Conservation (phyloP, 2,797 vertebrate species). For the Cyclopterus lumpus region DNA sequence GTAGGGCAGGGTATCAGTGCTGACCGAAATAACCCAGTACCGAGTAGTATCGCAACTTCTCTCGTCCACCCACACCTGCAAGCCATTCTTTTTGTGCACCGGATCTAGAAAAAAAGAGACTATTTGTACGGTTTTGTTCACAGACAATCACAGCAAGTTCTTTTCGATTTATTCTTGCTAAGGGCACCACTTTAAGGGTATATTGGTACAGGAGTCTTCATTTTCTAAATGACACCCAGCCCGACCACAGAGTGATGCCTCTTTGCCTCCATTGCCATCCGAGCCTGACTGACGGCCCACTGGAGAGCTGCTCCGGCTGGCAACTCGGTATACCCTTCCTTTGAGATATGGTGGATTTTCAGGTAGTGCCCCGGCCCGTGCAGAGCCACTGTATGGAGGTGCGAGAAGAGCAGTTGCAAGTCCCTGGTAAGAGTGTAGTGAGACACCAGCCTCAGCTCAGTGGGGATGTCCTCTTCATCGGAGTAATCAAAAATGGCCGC, state of each 20-base stretch:
- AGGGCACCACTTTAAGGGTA: too few species aligned
- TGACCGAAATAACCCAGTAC: not conserved
- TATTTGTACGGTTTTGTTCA: not conserved
- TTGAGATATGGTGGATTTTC: constrained; percentile 79
- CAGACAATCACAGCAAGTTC: not conserved
- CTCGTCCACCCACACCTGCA: too few species aligned
- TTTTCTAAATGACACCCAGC: not conserved
- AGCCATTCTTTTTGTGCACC: too few species aligned
- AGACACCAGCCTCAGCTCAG: constrained; percentile 76
- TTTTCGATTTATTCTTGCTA: not conserved
- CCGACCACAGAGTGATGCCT: not conserved
- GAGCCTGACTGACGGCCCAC: constrained; percentile 76
- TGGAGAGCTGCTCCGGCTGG: constrained; percentile 80
- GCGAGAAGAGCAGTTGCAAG: constrained; percentile 83
- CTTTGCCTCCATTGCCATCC: constrained; percentile 20
- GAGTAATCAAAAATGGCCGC: constrained; percentile 82
- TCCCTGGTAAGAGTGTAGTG: constrained; percentile 78
- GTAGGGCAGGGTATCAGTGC: not conserved
- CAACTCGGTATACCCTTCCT: constrained; percentile 69
- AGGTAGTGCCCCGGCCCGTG: constrained; percentile 79
- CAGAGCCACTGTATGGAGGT: constrained; percentile 80
- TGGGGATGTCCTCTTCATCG: constrained; percentile 77
- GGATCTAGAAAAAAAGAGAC: too few species aligned
- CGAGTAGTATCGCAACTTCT: not conserved
- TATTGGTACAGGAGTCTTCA: not conserved